phyloP scores from a whole-genome alignment of 1,140 invertebrate species.

The Dreissena rostriformis region DNA sequence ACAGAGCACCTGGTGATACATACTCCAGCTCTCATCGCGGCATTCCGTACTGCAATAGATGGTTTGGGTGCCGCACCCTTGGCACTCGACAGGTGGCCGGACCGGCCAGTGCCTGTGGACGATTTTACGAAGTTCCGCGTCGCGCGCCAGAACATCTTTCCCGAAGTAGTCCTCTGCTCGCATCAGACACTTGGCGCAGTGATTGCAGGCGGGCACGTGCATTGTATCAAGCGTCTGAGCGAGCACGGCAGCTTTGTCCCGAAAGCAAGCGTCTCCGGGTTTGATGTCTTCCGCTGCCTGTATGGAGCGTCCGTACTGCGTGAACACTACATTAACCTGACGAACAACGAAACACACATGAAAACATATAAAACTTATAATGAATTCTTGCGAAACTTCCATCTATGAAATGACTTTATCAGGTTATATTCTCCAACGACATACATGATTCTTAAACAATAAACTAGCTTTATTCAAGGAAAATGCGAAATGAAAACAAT shows the following conservation, averaged over 20 bases:
- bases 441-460: too few species aligned
- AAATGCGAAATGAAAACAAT: too few species aligned
- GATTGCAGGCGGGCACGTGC: conserved; percentile 60
- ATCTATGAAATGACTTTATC: too few species aligned
- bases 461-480: too few species aligned
- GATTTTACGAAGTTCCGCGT: conserved; percentile 55
- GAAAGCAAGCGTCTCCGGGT: conserved; percentile 64
- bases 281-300: conserved; percentile 50
- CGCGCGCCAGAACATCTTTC: conserved; percentile 41
- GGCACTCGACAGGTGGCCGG: conserved; percentile 49
- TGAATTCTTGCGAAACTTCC: too few species aligned
- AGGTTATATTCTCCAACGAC: too few species aligned
- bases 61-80: conserved; percentile 54
- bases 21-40: conserved; percentile 64
- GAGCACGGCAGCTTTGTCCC: conserved; percentile 62
- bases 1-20: conserved; percentile 69
- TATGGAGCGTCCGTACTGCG: conserved; percentile 63
- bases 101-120: conserved; percentile 67
- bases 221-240: conserved; percentile 64
- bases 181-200: conserved; percentile 67
- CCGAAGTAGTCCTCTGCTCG: conserved; percentile 66
- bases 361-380: too few species aligned
- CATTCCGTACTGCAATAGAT: conserved; percentile 69
- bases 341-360: neutral
- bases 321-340: conserved; percentile 59